Evolutionary conservation across 1,140 invertebrate species (phyloP), one percentile per base, ranked within the genome.

Genomic region (Drosophila tsacasi): DNA sequence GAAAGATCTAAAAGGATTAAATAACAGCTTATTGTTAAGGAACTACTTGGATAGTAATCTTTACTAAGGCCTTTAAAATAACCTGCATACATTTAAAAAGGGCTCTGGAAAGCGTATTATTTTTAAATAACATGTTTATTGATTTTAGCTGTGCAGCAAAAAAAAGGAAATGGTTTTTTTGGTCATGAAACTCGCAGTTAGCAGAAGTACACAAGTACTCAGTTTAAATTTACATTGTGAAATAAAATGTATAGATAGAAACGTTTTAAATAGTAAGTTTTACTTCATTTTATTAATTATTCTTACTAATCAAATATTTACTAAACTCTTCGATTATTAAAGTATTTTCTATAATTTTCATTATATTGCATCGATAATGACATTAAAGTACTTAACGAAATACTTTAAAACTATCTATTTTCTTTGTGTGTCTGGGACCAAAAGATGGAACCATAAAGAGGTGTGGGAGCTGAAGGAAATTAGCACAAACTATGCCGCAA

Each of bases 401-500:
- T 6, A 10, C 9, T 21, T 21, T 30, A 32, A 19, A 32, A 13
- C 6, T 1, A n/a, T 13, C 30, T 15, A 25, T 61, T 60, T 65
- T 65, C 25, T 44, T 13, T 42, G 27, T 65, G 63, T 32, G 15
- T 0, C 9, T 7, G 23, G 55, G 37, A 9, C 13, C 7, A 10
- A 27, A 17, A 30, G 30, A 59, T 19, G 32, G n/a, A 21, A 32
- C 54, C 54, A 19, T 27, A 50, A 64, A 37, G 27, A 32, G 62
- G 62, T 42, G 62, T 39, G 62, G 27, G 19, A 42, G 62, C 39
- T 17, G 44, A 32, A 30, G 23, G 58, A 71, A 80, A 77, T 77
- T 71, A 78, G 75, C 68, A 60, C 47, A 72, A 76, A 57, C 46
- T 79, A 75, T 57, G 74, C 73, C 73, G 27, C 73, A 76, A 76